Conservation (phyloP, 2,797 vertebrate species). For the Girardinus metallicus region DNA sequence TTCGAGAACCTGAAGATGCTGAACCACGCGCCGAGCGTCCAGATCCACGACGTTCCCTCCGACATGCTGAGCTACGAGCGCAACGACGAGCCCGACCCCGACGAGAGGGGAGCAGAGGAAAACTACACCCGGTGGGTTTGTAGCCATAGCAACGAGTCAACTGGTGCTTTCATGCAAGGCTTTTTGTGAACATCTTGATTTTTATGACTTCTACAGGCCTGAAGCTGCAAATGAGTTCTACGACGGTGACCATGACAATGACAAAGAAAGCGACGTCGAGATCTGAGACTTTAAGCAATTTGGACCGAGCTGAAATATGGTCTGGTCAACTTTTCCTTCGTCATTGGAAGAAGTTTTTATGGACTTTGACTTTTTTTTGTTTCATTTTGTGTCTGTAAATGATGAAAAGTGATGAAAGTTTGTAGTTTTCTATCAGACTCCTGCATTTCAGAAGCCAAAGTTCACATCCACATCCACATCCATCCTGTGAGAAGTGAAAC, state of each 20-base stretch:
- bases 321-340: neutral
- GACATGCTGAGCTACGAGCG: slow-evolving; percentile 95
- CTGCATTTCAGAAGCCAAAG: neutral
- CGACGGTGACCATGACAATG: slow-evolving; percentile 96
- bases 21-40: slow-evolving; percentile 96
- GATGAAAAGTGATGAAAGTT: neutral
- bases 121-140: slow-evolving; percentile 89
- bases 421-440: slow-evolving; percentile 1
- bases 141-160: neutral
- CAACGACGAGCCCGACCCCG: slow-evolving; percentile 91
- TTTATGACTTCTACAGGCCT: slow-evolving; percentile 79
- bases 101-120: slow-evolving; percentile 93
- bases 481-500: neutral
- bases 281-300: slow-evolving; percentile 78
- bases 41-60: slow-evolving; percentile 97
- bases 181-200: neutral
- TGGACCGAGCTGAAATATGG: neutral
- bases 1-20: slow-evolving; percentile 99
- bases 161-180: too few species aligned
- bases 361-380: neutral
- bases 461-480: neutral
- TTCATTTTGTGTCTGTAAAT: neutral
- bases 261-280: slow-evolving; percentile 98
- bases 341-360: neutral
- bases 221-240: slow-evolving; percentile 96